Percentiles rank a stretch among this genome's conserved stretches.
These are phyloP conservation scores for Aethina tumida DNA, from an alignment of 1,140 invertebrate species.

Conservation along the genomic window DNA sequence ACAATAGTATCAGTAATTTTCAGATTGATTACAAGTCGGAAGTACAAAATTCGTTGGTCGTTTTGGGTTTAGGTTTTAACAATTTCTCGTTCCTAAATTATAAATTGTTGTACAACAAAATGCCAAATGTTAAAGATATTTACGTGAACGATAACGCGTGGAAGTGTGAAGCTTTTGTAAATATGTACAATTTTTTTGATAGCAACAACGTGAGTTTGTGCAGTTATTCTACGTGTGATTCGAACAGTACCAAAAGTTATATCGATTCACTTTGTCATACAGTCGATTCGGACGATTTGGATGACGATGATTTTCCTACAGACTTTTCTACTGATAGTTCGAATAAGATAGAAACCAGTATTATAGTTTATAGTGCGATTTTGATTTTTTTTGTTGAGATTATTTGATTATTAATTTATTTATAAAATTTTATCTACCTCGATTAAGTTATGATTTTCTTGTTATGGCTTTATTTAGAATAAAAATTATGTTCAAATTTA, in stretches of 20 bases:
- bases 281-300: not conserved
- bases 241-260: conserved; percentile 17
- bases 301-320: conserved; percentile 11
- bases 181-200: conserved; percentile 26
- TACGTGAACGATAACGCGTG: conserved; percentile 24
- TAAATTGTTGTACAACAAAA: conserved; percentile 22
- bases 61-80: conserved; percentile 26
- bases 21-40: conserved; percentile 21
- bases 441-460: conserved; percentile 15
- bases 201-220: conserved; percentile 23
- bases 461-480: conserved; percentile 11
- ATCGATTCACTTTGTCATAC: conserved; percentile 19
- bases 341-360: conserved; percentile 2
- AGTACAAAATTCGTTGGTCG: conserved; percentile 20
- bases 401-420: conserved; percentile 10
- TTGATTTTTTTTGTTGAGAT: conserved; percentile 13
- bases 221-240: conserved; percentile 18
- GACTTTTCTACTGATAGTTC: conserved; percentile 19
- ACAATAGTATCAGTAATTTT: conserved; percentile 24
- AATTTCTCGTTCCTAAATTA: conserved; percentile 24
- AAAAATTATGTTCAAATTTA: conserved; percentile 1
- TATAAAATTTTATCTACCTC: conserved; percentile 16
- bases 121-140: conserved; percentile 27
- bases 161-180: conserved; percentile 25
- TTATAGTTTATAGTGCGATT: conserved; percentile 10